Evolutionary conservation across 2,888 invertebrate genomes (phyloP), one percentile per base, ranked within the genome.

Genomic region (Drosophila paracracens): DNA sequence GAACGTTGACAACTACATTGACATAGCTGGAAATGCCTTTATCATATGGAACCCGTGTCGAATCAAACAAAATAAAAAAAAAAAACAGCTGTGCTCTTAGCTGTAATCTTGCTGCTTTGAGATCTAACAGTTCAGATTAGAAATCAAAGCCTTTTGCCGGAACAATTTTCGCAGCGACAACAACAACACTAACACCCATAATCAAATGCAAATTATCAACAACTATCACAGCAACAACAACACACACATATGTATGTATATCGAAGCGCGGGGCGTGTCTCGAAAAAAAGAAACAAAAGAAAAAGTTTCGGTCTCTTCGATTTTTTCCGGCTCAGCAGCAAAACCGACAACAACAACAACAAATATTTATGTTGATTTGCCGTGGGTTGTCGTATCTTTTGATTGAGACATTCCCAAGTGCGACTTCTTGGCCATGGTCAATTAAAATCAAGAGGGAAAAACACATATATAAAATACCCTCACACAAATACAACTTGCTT

Each of bases 351-450:
- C 52, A 67, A 74, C 56, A 52, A 43, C 29, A 61, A 64, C 25
- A 78, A 58, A 54, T 76, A 83, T 85, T 88, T 89, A 84, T 84
- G 83, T 88, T 82, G 81, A 88, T 84, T 86, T 88, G 72, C 87
- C 81, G 84, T 84, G 90, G 84, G 84, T 83, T 74, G 87, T 59
- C 63, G 88, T 80, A 71, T 80, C 83, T 82, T 76, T 84, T 72
- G 89, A 85, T 85, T 85, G 90, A 85, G 84, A 85, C 85, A 89
- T 84, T 89, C 89, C 86, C 76, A 82, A 90, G 89, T 89, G 83
- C 78, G 86, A 91, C 89, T 90, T 90, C 90, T 88, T 91, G 74
- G 83, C 88, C 78, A 88, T 78, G 83, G 74, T 90, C 90, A 90
- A 91, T 88, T 91, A 90, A 87, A 80, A 75, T 68, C 69, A 62